phyloP scores from a whole-genome alignment of 2,888 invertebrate species.

The Xestia c-nigrum region DNA sequence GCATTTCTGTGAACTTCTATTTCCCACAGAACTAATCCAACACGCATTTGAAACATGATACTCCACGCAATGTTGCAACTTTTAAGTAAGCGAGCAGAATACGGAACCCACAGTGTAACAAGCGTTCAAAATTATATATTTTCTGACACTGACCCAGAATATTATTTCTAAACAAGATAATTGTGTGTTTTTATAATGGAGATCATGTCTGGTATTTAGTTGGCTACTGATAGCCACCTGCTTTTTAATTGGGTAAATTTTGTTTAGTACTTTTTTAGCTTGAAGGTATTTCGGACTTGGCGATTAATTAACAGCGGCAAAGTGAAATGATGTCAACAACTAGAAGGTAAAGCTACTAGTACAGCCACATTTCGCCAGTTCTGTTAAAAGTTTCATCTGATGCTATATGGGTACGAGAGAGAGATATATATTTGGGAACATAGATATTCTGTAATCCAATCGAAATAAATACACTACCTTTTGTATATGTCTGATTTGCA shows the following conservation, averaged over 20 bases:
- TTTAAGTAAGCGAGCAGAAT: slow-evolving; percentile 16
- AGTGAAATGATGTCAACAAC: too few relatives aligned
- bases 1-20: slow-evolving; percentile 7
- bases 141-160: slow-evolving; percentile 55
- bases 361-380: too few relatives aligned
- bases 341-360: too few relatives aligned
- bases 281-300: neutral
- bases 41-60: slow-evolving; percentile 20
- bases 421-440: too few relatives aligned
- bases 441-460: too few relatives aligned
- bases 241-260: neutral
- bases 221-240: neutral
- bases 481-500: too few relatives aligned
- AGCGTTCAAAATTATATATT: slow-evolving; percentile 35
- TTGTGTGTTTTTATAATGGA: slow-evolving; percentile 31
- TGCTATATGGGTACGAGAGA: too few relatives aligned
- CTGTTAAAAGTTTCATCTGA: too few relatives aligned
- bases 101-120: slow-evolving; percentile 47
- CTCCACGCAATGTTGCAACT: slow-evolving; percentile 33
- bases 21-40: slow-evolving; percentile 3
- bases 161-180: slow-evolving; percentile 33
- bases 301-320: neutral
- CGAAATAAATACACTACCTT: too few relatives aligned
- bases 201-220: slow-evolving; percentile 17
- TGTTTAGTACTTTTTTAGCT: neutral